Evolutionary conservation across 2,888 invertebrate species (phyloP).

Genomic region (Galeruca laticollis): DNA sequence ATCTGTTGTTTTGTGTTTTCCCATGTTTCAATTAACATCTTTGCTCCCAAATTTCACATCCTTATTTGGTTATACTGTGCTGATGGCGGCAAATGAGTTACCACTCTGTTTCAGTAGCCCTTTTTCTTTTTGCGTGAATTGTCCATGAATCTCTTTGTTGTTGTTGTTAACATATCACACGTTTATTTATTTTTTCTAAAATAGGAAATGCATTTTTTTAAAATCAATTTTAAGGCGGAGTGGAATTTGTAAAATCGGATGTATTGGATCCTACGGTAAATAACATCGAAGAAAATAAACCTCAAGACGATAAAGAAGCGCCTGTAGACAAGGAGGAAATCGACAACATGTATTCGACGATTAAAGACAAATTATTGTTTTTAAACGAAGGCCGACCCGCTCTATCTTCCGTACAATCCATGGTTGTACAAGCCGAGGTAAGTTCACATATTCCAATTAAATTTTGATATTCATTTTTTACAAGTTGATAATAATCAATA

Average conservation of each 20-base stretch:
- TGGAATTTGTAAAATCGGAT: conserved; percentile 60
- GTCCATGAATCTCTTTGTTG: not conserved
- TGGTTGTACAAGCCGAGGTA: conserved; percentile 74
- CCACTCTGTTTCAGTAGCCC: too few species aligned
- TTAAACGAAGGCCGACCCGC: conserved; percentile 70
- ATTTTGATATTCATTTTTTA: too few species aligned
- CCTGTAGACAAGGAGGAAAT: conserved; percentile 52
- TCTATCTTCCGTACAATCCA: conserved; percentile 71
- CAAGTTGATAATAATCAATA: too few species aligned
- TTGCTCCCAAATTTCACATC: too few species aligned
- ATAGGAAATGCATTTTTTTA: not conserved
- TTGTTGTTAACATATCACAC: too few species aligned
- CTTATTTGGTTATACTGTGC: too few species aligned
- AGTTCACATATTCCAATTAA: conserved; percentile 38
- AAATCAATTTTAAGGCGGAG: conserved; percentile 54
- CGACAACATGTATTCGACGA: conserved; percentile 65
- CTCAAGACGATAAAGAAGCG: conserved; percentile 42
- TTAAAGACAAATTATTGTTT: conserved; percentile 72
- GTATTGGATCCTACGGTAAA: conserved; percentile 46
- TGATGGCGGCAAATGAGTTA: too few species aligned
- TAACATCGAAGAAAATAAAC: conserved; percentile 40
- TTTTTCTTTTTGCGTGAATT: too few species aligned
- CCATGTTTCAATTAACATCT: too few species aligned
- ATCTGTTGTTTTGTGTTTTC: too few species aligned
- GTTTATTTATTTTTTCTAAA: too few species aligned